These are phyloP conservation scores for Prionace glauca DNA, from an alignment of 2,797 vertebrate genomes.

Conservation along the genomic window DNA sequence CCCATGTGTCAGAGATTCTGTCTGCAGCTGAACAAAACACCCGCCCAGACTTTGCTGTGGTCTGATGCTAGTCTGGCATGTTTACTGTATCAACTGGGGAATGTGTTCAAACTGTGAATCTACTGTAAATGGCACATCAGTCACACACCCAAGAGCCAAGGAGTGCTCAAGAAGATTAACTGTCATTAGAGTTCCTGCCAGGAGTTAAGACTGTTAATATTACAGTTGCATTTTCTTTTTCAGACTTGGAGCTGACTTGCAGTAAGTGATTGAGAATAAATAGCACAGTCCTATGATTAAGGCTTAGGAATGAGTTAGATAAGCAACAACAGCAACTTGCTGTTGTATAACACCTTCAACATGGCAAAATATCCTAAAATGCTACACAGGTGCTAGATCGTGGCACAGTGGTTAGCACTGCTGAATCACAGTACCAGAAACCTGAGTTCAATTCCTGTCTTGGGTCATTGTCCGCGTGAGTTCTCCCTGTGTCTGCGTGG, in stretches of 20 bases:
- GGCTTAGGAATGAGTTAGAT: neutral
- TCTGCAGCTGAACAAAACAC: neutral
- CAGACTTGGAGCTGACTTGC: constrained; percentile 9
- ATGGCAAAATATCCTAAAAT: neutral
- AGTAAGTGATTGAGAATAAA: neutral
- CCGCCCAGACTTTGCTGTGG: neutral
- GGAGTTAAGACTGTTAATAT: neutral
- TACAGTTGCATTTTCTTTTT: neutral
- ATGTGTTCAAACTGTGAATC: neutral
- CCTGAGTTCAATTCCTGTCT: too few relatives aligned
- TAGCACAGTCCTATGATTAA: neutral
- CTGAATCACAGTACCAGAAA: too few relatives aligned
- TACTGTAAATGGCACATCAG: constrained; percentile 17
- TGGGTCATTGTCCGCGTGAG: too few relatives aligned
- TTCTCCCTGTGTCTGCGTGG: too few relatives aligned
- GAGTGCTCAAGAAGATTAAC: neutral
- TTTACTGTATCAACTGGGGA: constrained; percentile 7
- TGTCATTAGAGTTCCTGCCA: neutral
- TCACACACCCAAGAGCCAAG: constrained; percentile 16
- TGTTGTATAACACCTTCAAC: neutral
- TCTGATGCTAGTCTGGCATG: neutral
- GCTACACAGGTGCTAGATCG: too few relatives aligned
- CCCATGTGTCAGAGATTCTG: neutral
- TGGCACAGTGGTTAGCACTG: too few relatives aligned
- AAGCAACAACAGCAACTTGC: neutral